Conservation (phyloP, 2,888 invertebrate genomes). For the Cryptocheilus praepositus region DNA sequence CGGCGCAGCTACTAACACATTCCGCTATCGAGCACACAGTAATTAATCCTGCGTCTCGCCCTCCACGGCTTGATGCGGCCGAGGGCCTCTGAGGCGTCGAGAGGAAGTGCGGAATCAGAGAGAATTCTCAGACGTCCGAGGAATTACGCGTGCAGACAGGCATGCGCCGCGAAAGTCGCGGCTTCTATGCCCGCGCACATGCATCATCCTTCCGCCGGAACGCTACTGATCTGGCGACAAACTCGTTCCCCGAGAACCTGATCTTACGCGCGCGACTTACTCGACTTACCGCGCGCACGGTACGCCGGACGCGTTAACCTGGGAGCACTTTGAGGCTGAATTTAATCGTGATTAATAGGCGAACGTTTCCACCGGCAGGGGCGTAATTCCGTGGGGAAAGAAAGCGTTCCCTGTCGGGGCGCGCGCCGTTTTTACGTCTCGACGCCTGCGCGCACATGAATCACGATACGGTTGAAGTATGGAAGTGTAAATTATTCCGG, state of each 20-base stretch:
- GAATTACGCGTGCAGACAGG: slow-evolving; percentile 40
- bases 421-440: neutral
- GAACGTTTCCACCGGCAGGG: neutral
- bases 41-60: slow-evolving; percentile 54
- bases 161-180: slow-evolving; percentile 33
- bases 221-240: neutral
- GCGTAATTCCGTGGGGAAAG: neutral
- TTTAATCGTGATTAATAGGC: too few species aligned
- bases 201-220: neutral
- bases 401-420: neutral
- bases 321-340: too few species aligned
- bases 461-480: slow-evolving; percentile 1
- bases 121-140: slow-evolving; percentile 45
- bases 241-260: slow-evolving; percentile 1
- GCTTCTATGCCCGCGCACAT: neutral
- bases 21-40: slow-evolving; percentile 39
- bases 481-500: slow-evolving; percentile 8
- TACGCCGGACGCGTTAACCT: too few species aligned
- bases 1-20: slow-evolving; percentile 38
- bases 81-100: slow-evolving; percentile 17
- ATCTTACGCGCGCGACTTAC: neutral
- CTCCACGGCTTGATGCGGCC: slow-evolving; percentile 41
- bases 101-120: too few species aligned
- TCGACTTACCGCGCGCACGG: too few species aligned
- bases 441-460: too few species aligned